Evolutionary conservation across 2,797 vertebrate species (phyloP).

Genomic region (Parauchenoglanis ngamensis): DNA sequence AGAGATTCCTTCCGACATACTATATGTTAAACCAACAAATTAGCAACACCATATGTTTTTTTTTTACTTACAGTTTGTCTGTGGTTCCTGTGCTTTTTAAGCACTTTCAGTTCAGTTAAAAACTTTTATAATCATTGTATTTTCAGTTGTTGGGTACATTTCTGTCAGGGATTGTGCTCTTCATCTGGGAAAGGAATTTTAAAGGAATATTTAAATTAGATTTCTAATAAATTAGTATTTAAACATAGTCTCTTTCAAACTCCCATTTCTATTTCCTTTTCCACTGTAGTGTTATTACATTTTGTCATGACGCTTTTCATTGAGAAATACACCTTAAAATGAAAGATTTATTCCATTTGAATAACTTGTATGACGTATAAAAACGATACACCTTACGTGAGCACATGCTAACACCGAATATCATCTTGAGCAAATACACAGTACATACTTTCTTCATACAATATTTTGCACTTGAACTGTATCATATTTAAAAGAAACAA

Average conservation of each 20-base stretch:
- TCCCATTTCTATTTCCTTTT: neutral
- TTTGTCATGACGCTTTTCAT: neutral
- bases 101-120: neutral
- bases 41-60: neutral
- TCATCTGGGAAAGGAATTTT: too few species aligned
- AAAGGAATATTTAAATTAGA: neutral
- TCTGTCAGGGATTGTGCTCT: neutral
- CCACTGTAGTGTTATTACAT: neutral
- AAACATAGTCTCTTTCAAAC: neutral
- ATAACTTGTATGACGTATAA: neutral
- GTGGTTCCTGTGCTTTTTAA: neutral
- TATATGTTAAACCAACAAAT: neutral
- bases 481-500: neutral
- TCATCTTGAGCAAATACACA: neutral
- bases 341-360: neutral
- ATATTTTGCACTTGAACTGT: neutral
- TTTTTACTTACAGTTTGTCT: neutral
- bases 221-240: neutral
- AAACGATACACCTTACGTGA: neutral
- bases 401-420: neutral
- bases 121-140: neutral
- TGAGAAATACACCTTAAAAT: neutral
- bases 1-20: neutral
- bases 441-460: neutral
- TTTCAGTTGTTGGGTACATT: neutral